Conservation (phyloP, 2,888 invertebrate genomes). For the Horisme vitalbata region DNA sequence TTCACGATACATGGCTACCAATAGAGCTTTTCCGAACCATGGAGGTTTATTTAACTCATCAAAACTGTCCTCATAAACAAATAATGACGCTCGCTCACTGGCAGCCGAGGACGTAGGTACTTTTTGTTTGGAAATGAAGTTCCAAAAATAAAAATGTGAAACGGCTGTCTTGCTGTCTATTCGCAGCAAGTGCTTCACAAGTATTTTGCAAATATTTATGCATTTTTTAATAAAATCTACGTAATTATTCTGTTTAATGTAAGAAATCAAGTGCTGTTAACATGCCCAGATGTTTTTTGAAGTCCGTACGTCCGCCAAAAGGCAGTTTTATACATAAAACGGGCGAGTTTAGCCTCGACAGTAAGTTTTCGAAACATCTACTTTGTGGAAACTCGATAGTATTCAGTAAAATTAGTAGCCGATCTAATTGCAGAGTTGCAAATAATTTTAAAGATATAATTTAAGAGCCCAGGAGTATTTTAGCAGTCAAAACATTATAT, state of each 20-base stretch:
- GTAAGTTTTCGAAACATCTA: constrained; percentile 45
- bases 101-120: constrained; percentile 43
- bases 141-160: constrained; percentile 60
- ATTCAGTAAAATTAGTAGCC: background rate
- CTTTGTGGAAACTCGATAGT: constrained; percentile 8
- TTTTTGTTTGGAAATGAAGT: constrained; percentile 60
- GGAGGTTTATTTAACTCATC: constrained; percentile 44
- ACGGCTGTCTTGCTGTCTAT: constrained; percentile 64
- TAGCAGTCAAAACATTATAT: too few species aligned
- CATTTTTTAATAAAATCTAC: constrained; percentile 20
- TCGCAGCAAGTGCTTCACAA: constrained; percentile 72
- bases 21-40: constrained; percentile 51
- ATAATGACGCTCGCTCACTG: constrained; percentile 46
- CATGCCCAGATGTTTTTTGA: constrained; percentile 74
- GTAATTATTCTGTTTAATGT: constrained; percentile 17
- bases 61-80: constrained; percentile 45
- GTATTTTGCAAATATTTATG: constrained; percentile 46
- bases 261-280: constrained; percentile 33
- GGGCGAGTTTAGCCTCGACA: constrained; percentile 50
- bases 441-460: too few species aligned
- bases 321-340: constrained; percentile 63
- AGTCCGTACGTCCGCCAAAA: constrained; percentile 55
- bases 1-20: constrained; percentile 49
- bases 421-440: too few species aligned
- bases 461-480: too few species aligned